Evolutionary conservation across 1,140 invertebrate species (phyloP), one percentile per base, ranked within the genome.

Genomic region (Pseudoatta argentina): DNA sequence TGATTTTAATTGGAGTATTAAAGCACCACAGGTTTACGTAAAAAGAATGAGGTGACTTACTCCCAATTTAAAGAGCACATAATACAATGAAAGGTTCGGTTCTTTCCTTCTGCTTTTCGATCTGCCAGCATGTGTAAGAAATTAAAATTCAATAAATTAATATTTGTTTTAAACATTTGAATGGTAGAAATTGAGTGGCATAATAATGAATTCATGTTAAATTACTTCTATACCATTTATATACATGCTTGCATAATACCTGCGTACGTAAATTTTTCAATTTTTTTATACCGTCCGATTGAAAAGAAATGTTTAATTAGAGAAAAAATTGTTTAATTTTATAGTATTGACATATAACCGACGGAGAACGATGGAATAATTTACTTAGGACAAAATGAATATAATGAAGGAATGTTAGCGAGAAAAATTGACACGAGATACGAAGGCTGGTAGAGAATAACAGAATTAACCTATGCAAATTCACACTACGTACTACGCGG

Each of bases 391-490:
- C 39, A 61, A 83, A 83, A 48, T 63, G 55, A 61, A 83, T 61
- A 75, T 73, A 61, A 75, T 48, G 18, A 34, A 48, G 18, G 12
- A 83, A 61, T 73, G 57, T 73, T 83, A 51, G 73, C 55, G 55
- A 83, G 55, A 83, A 83, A 83, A 83, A 83, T 83, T 75, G 55
- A 75, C 39, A 73, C 24, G 24, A 30, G 79, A n/a, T 55, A 48
- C n/a, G 69, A 59, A 73, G 34, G 18, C 79, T n/a, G 10, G 34
- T 48, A 34, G 24, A 51, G 39, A 83, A 83, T 83, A 83, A 83
- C 14, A 51, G 79, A 75, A 83, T 83, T 83, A 83, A 51, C 79
- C 69, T 83, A 63, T 83, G 79, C 79, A 83, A 83, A 83, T 83
- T 59, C 39, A 24, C 24, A 30, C 67, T 59, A 82, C 67, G 57